Conservation (phyloP, 2,113 vertebrate genomes). For the Mystacornis crossleyi region DNA sequence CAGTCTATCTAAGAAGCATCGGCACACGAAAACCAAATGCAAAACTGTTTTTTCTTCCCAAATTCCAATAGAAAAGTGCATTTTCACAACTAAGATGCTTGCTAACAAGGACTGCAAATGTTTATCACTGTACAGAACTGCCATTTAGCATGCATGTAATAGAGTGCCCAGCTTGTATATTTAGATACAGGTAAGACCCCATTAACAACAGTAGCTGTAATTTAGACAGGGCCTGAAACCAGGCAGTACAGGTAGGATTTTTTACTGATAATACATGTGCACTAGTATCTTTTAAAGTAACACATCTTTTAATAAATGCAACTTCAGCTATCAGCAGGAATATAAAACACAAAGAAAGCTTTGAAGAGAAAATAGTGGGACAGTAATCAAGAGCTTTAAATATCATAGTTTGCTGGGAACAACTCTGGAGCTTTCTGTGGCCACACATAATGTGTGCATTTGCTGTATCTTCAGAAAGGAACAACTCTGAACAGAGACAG, state of each 20-base stretch:
- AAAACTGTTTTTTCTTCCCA: background rate
- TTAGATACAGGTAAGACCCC: rapidly evolving
- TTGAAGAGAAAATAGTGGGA: background rate
- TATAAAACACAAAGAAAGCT: background rate
- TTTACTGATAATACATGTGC: background rate
- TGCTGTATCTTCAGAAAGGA: background rate
- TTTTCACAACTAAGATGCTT: background rate
- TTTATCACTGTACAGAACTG: background rate
- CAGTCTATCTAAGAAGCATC: background rate
- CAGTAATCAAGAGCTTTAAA: background rate
- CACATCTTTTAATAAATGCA: background rate
- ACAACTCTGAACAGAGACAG: background rate
- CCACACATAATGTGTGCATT: rapidly evolving
- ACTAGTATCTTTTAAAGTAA: background rate
- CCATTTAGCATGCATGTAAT: background rate
- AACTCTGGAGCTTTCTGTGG: background rate
- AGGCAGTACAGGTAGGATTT: background rate
- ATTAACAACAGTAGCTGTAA: background rate
- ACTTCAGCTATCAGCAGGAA: background rate
- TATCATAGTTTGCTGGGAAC: background rate
- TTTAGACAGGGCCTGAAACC: background rate
- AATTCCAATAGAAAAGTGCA: background rate
- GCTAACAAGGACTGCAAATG: background rate
- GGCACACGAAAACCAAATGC: rapidly evolving
- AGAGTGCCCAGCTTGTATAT: background rate